phyloP scores from a whole-genome alignment of 2,797 vertebrate species.

The Eremophila alpestris region DNA sequence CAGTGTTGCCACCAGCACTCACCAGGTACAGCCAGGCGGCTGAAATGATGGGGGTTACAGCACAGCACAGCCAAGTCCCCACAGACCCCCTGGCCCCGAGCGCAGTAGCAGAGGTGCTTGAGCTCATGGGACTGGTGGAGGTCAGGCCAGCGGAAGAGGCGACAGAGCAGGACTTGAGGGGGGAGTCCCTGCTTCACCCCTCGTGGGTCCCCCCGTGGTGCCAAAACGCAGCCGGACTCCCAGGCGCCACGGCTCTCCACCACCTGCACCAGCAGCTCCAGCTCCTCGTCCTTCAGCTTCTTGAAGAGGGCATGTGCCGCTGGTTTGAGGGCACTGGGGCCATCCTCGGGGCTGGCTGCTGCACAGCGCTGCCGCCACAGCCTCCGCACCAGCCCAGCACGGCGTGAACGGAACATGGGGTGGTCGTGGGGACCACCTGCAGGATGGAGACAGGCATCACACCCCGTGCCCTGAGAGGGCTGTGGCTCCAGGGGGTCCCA shows the following conservation, averaged over 20 bases:
- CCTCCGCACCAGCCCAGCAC: conserved; percentile 30
- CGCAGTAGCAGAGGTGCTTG: conserved; percentile 51
- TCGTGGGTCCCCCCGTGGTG: background rate
- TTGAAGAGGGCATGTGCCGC: conserved; percentile 58
- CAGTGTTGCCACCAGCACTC: background rate
- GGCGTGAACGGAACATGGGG: conserved; percentile 64
- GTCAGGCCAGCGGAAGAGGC: conserved; percentile 71
- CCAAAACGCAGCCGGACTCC: conserved; percentile 45
- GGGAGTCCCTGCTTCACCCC: conserved; percentile 15
- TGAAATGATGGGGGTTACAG: conserved; percentile 71
- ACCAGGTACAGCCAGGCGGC: conserved; percentile 56
- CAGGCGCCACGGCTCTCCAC: conserved; percentile 52
- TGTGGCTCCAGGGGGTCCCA: background rate
- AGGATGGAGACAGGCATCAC: background rate
- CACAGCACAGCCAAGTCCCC: conserved; percentile 29
- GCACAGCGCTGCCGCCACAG: conserved; percentile 63
- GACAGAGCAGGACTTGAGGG: conserved; percentile 63
- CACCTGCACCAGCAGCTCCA: conserved; percentile 64
- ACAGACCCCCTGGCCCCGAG: background rate
- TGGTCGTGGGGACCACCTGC: background rate
- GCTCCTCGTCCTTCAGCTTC: conserved; percentile 68
- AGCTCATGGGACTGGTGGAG: conserved; percentile 49
- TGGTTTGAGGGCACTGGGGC: conserved; percentile 20
- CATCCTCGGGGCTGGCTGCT: background rate
- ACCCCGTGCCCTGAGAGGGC: background rate